A percentile compares a stretch with the other conserved stretches of the same genome.
These are phyloP conservation scores for Panagrolaimus sp. DNA, from an alignment of 1,140 invertebrate genomes.

Conservation along the genomic window DNA sequence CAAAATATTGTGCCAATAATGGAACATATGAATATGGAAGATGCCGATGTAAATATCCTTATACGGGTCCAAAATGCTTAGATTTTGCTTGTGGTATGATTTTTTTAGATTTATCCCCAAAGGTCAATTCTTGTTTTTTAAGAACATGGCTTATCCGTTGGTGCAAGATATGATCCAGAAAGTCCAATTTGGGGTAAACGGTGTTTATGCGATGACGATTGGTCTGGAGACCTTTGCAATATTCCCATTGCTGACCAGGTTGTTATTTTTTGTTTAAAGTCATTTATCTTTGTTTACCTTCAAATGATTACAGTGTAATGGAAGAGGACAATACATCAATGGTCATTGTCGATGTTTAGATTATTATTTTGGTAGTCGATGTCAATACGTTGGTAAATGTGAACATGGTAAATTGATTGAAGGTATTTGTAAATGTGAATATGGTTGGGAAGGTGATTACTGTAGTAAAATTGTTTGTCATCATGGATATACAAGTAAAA, in stretches of 20 bases:
- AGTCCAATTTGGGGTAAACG: constrained; percentile 30
- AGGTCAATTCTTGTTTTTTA: not conserved
- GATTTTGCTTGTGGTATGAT: constrained; percentile 16
- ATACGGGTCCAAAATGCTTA: constrained; percentile 2
- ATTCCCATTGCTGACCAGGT: constrained; percentile 29
- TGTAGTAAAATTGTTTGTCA: constrained; percentile 44
- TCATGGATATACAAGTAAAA: constrained; percentile 39
- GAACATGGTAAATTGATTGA: constrained; percentile 33
- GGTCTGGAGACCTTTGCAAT: constrained; percentile 29
- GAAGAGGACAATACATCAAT: constrained; percentile 37
- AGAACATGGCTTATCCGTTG: constrained; percentile 23
- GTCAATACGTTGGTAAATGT: constrained; percentile 43
- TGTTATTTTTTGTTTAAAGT: not conserved
- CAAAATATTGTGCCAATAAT: not conserved
- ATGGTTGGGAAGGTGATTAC: constrained; percentile 42
- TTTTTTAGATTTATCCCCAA: not conserved
- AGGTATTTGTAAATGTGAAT: constrained; percentile 33
- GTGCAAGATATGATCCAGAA: constrained; percentile 27
- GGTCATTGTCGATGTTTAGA: constrained; percentile 38
- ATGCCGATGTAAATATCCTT: constrained; percentile 1
- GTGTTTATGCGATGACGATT: constrained; percentile 28
- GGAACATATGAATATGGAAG: constrained; percentile 4
- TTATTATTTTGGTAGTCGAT: constrained; percentile 39
- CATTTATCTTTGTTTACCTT: constrained; percentile 9
- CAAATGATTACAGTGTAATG: constrained; percentile 33